Conservation (phyloP, 2,797 vertebrate species). For the Sebastes trivittatus region DNA sequence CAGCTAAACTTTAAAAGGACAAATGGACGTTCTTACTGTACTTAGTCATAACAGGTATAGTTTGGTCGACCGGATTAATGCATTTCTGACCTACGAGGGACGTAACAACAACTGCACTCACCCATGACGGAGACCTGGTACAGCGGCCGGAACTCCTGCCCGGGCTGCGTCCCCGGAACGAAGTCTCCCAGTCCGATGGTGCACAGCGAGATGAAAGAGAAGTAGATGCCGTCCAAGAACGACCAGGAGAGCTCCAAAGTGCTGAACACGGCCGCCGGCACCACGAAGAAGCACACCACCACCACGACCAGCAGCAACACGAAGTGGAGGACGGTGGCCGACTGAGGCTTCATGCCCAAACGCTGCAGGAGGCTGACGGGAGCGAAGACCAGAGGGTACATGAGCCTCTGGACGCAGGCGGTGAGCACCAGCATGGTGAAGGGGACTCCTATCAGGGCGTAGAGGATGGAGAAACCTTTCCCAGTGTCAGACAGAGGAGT, state of each 20-base stretch:
- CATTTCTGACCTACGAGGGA: background rate
- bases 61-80: background rate
- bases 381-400: constrained; percentile 78
- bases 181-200: constrained; percentile 93
- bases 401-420: constrained; percentile 86
- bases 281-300: constrained; percentile 83
- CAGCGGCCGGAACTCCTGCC: constrained; percentile 81
- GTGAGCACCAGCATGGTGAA: constrained; percentile 92
- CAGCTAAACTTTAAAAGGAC: background rate
- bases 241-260: constrained; percentile 85
- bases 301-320: constrained; percentile 73
- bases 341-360: constrained; percentile 72
- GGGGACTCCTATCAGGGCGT: constrained; percentile 88
- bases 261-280: constrained; percentile 84
- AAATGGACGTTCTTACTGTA: background rate
- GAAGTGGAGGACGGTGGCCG: constrained; percentile 81
- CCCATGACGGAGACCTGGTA: constrained; percentile 90
- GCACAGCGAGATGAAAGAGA: constrained; percentile 93
- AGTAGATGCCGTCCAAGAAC: constrained; percentile 91
- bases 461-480: constrained; percentile 90
- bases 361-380: constrained; percentile 79
- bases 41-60: background rate
- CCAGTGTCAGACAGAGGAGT: constrained; percentile 87
- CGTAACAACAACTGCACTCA: constrained; percentile 68
- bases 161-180: constrained; percentile 82